These are phyloP conservation scores for Actias luna DNA, from an alignment of 2,888 invertebrate species.

Conservation along the genomic window DNA sequence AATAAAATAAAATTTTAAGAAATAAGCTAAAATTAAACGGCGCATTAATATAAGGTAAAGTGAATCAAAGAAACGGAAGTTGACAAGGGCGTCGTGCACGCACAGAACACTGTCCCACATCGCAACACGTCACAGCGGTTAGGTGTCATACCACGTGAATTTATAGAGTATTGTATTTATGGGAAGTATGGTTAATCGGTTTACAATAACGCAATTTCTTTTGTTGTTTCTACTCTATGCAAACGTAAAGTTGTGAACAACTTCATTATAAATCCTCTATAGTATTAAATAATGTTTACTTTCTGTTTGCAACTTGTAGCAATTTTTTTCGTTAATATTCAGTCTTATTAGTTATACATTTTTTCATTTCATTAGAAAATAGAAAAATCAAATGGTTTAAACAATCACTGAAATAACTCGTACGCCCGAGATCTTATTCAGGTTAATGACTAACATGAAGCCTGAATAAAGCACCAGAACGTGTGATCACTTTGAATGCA, in stretches of 20 bases:
- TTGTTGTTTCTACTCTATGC: neutral
- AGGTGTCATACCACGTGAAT: neutral
- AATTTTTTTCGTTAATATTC: neutral
- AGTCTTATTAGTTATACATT: too few species aligned
- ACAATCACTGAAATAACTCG: too few species aligned
- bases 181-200: neutral
- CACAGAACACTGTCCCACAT: neutral
- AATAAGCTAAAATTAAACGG: constrained; percentile 1
- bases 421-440: too few species aligned
- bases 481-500: neutral
- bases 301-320: neutral
- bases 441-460: too few species aligned
- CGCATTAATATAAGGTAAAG: neutral
- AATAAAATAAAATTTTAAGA: too few species aligned
- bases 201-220: neutral
- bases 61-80: constrained; percentile 7
- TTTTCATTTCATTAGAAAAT: too few species aligned
- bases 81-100: neutral
- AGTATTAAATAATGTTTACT: too few species aligned
- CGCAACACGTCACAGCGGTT: too few species aligned
- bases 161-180: neutral
- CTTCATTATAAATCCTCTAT: neutral
- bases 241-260: neutral
- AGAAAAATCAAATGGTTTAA: too few species aligned
- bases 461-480: neutral